Base-by-base conservation (phyloP, 2,797 vertebrate genomes). In the Tapirus indicus region DNA sequence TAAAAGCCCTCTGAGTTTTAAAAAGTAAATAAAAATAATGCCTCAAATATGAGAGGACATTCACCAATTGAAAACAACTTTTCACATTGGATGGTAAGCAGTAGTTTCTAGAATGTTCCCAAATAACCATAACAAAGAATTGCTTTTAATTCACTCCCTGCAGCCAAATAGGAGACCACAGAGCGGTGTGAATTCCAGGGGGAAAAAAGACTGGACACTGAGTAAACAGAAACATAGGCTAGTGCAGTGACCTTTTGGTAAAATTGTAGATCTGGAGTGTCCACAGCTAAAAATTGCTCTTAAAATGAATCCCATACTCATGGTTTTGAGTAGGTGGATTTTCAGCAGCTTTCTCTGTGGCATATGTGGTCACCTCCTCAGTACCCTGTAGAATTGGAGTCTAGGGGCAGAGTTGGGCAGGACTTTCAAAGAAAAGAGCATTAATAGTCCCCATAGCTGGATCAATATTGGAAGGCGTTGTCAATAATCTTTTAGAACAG, bases 111-210 rank as follows among this genome's bases (percentile, higher is more conserved):
- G 35, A 71, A 92, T 52, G 38, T 87, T 95, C 71, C 38, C 6
- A 64, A 86, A 64, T 64, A 72, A 71, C 41, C 44, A 11, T 60
- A 52, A 95, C 78, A 91, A 93, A 97, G 58, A 89, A 38, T 16
- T 88, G 66, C 90, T 92, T 94, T 97, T 44, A 71, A 88, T 95
- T 74, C 66, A 84, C 25, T 91, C 90, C 85, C 82, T n/a, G 35
- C 54, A 56, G 84, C 38, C 79, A 87, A 78, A 52, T 7, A 49
- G 18, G n/a, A 77, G 41, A n/a, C 68, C 60, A 25, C 52, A 72
- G 84, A 94, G 49, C 35, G 20, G 10, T 16, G 10, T 41, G 27
- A 66, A 62, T 88, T 86, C 44, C 87, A 54, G 35, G 56, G 60
- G 84, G 88, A 16, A 17, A 80, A 35, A 90, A 58, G 7, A n/a